Evolutionary conservation across 2,888 invertebrate species (phyloP), one percentile per base, ranked within the genome.

Genomic region (Mesorhabditis spiculigera): DNA sequence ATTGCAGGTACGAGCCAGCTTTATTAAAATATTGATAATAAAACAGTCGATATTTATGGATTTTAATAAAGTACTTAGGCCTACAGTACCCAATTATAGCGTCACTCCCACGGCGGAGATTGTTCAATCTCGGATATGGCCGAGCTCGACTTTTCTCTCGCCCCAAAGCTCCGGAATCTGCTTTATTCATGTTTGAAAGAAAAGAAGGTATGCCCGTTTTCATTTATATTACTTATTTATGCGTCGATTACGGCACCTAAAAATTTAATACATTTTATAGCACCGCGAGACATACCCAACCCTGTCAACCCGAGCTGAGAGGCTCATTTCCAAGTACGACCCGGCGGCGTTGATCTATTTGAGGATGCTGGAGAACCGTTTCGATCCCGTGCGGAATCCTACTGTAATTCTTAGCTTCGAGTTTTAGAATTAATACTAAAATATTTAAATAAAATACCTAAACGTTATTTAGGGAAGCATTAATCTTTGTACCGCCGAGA

Each of bases 401-500:
- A 43, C 41, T 13, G 70, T 70, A 63, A 67, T 42, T 6, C 28
- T 5, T 5, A 5, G 16, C 41, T n/a, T n/a, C n/a, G n/a, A n/a
- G n/a, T n/a, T n/a, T n/a, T n/a, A n/a, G n/a, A n/a, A n/a, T n/a
- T n/a, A n/a, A n/a, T n/a, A n/a, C n/a, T n/a, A n/a, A 28, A 67
- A 5, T 16, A 43, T 42, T 28, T 58, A 65, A 10, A 50, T 67
- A 43, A 4, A 66, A 41, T 43, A 16, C 5, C 42, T 66, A 5
- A 6, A 66, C n/a, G 65, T 66, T 4, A 28, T 10, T 44, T 63
- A 75, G 72, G 81, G 81, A 41, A 79, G 78, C 65, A 71, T 81
- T 45, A 79, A 81, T 69, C 73, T 80, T 42, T 80, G 81, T 69
- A 79, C 81, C 28, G 81, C 80, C 43, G 78, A 79, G 69, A 81